These are phyloP conservation scores for Erpetoichthys calabaricus DNA, from an alignment of 2,797 vertebrate species.

Conservation along the genomic window DNA sequence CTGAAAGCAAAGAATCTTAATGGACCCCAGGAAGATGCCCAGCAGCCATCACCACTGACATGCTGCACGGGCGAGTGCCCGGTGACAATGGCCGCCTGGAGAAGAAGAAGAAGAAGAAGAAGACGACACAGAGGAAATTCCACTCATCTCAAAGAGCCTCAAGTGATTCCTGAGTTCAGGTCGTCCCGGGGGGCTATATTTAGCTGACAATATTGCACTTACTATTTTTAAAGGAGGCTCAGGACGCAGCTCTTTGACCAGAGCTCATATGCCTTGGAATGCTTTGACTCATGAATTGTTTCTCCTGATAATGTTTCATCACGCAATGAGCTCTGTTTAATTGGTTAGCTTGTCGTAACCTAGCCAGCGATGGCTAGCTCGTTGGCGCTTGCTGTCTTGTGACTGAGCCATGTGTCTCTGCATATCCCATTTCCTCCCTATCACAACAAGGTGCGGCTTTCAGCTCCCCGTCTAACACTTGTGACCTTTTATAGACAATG, in stretches of 20 bases:
- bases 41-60: too few species aligned
- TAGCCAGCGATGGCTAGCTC: slow-evolving; percentile 43
- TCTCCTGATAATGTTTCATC: slow-evolving; percentile 93
- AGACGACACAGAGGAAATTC: too few species aligned
- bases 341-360: slow-evolving; percentile 64
- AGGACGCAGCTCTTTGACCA: slow-evolving; percentile 66
- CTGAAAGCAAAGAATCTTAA: too few species aligned
- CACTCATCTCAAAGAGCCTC: too few species aligned
- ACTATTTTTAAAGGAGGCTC: slow-evolving; percentile 75
- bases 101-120: too few species aligned
- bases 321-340: slow-evolving; percentile 80
- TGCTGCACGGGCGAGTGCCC: too few species aligned
- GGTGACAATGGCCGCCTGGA: too few species aligned
- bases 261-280: slow-evolving; percentile 88
- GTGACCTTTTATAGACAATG: slow-evolving; percentile 68
- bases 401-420: slow-evolving; percentile 68
- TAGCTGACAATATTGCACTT: slow-evolving; percentile 88
- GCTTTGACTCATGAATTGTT: slow-evolving; percentile 97
- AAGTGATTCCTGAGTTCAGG: too few species aligned
- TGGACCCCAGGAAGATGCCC: too few species aligned
- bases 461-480: slow-evolving; percentile 41
- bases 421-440: slow-evolving; percentile 66
- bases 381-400: slow-evolving; percentile 47
- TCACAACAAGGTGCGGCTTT: slow-evolving; percentile 58
- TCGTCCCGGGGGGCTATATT: slow-evolving; percentile 55